Conservation (phyloP, 2,888 invertebrate species). For the Hypselothyrea guttata region DNA sequence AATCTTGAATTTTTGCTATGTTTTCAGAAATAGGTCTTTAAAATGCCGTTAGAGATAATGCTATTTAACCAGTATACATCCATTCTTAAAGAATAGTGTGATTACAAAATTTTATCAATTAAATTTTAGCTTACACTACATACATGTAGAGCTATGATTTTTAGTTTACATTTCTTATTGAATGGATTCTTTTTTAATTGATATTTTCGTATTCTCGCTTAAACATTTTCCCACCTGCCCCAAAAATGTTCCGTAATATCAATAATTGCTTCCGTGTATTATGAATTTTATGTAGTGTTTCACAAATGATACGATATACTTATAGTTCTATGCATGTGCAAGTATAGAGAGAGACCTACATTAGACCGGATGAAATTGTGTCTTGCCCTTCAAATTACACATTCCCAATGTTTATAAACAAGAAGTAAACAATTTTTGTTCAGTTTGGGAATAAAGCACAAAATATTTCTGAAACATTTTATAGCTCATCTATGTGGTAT, state of each 20-base stretch:
- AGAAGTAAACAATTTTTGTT: constrained; percentile 30
- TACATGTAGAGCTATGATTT: too few species aligned
- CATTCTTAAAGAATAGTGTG: too few species aligned
- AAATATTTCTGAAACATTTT: constrained; percentile 24
- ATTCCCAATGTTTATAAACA: constrained; percentile 36
- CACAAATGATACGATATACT: too few species aligned
- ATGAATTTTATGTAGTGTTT: too few species aligned
- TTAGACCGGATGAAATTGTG: constrained; percentile 27
- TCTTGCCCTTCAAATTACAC: constrained; percentile 36
- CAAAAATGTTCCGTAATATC: background rate
- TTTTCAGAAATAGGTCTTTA: too few species aligned
- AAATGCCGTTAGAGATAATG: too few species aligned
- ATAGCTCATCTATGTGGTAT: background rate
- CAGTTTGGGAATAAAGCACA: constrained; percentile 14
- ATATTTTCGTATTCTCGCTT: background rate
- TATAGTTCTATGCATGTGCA: background rate
- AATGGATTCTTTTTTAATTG: background rate
- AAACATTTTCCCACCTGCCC: constrained; percentile 2
- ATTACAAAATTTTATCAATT: too few species aligned
- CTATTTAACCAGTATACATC: too few species aligned
- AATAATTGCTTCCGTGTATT: constrained; percentile 3
- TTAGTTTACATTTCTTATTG: too few species aligned
- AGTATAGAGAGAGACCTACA: constrained; percentile 12
- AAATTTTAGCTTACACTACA: too few species aligned
- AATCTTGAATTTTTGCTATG: too few species aligned